Evolutionary conservation across 92 coral and sea anemone species (phyloP).

Genomic region (Meandrina meandrites): DNA sequence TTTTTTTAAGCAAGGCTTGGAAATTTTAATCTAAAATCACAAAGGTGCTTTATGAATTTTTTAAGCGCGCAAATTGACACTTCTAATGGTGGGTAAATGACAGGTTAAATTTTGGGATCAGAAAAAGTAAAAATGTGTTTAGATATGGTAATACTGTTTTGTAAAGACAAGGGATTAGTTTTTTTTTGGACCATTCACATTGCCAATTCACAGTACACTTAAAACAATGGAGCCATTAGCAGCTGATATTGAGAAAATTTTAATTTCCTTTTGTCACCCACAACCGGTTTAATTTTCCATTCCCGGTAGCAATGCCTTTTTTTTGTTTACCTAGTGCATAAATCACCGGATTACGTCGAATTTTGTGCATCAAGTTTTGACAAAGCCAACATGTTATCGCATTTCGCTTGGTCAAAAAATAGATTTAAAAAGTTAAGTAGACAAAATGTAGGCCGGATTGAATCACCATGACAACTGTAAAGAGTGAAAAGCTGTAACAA

Average conservation of each 20-base stretch:
- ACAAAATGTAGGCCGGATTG: not conserved
- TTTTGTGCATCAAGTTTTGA: not conserved
- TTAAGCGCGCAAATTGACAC: not conserved
- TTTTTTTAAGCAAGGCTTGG: not conserved
- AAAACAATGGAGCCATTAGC: conserved; percentile 1
- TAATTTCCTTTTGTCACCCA: not conserved
- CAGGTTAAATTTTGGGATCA: conserved; percentile 22
- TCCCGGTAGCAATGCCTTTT: not conserved
- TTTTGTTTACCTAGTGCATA: not conserved
- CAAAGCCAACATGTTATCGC: not conserved
- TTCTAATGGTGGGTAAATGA: conserved; percentile 19
- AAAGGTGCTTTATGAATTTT: conserved; percentile 12
- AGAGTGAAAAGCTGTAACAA: conserved; percentile 6
- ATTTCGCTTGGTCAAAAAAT: not conserved
- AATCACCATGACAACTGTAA: not conserved
- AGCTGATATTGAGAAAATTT: not conserved
- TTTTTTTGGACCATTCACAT: not conserved
- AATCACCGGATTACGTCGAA: not conserved
- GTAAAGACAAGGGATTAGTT: conserved; percentile 31
- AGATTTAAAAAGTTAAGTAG: not conserved
- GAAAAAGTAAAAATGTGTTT: conserved; percentile 10
- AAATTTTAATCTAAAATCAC: not conserved
- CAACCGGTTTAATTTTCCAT: not conserved
- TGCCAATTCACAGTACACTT: conserved; percentile 11
- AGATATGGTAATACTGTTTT: conserved; percentile 7